A percentile compares a stretch with the other conserved stretches of the same genome.
phyloP scores from a whole-genome alignment of 2,113 vertebrate genomes.

The Anolis carolinensis region DNA sequence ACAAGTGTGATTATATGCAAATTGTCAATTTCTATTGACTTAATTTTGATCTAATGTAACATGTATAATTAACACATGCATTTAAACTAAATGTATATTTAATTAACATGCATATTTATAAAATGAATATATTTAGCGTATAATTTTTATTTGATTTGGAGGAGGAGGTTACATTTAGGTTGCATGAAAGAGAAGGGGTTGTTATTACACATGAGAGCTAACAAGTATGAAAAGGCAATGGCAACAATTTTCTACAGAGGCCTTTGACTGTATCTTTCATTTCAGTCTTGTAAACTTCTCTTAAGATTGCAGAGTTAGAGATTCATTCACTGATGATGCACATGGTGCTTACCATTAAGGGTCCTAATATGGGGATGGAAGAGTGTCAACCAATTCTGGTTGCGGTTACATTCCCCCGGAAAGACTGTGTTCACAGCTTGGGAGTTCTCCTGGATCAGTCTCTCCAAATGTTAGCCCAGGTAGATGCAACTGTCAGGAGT shows the following conservation, averaged over 20 bases:
- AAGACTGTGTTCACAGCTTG: no score
- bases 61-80: slow-evolving; percentile 84
- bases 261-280: slow-evolving; percentile 47
- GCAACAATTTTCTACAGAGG: slow-evolving; percentile 63
- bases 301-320: slow-evolving; percentile 12
- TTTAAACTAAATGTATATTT: slow-evolving; percentile 89
- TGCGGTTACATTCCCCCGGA: no score
- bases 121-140: slow-evolving; percentile 82
- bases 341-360: no score
- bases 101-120: slow-evolving; percentile 88
- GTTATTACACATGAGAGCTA: slow-evolving; percentile 65
- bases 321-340: not conserved
- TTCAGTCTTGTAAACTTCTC: slow-evolving; percentile 64
- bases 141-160: slow-evolving; percentile 69
- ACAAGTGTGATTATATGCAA: slow-evolving; percentile 87
- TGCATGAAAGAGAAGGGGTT: slow-evolving; percentile 68
- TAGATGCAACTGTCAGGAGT: no score
- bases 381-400: no score
- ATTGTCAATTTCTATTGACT: slow-evolving; percentile 85
- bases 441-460: no score
- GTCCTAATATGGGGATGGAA: no score
- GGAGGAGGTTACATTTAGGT: slow-evolving; percentile 68
- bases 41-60: slow-evolving; percentile 87
- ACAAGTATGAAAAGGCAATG: slow-evolving; percentile 45
- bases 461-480: no score